These are phyloP conservation scores for Tachina fera DNA, from an alignment of 2,888 invertebrate species.

Conservation along the genomic window DNA sequence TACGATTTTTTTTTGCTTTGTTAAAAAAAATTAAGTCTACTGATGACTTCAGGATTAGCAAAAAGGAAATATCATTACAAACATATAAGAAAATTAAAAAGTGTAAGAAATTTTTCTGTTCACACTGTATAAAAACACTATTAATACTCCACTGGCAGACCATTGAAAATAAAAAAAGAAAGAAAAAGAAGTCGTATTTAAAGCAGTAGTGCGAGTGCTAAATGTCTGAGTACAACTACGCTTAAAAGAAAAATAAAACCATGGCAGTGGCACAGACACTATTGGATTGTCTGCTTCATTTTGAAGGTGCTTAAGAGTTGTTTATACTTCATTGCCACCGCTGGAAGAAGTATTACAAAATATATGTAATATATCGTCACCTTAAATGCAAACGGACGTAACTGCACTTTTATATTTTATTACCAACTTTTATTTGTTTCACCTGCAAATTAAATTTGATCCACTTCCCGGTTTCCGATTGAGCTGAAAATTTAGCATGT, in stretches of 20 bases:
- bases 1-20: no score
- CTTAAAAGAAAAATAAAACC: slow-evolving; percentile 44
- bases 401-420: no score
- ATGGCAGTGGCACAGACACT: slow-evolving; percentile 68
- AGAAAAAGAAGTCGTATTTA: slow-evolving; percentile 18
- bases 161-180: slow-evolving; percentile 22
- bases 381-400: no score
- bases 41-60: no score
- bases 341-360: slow-evolving; percentile 55
- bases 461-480: no score
- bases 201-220: background rate
- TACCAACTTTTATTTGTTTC: no score
- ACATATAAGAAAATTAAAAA: background rate
- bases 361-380: background rate
- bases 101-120: slow-evolving; percentile 25
- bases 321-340: slow-evolving; percentile 64
- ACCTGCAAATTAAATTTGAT: no score
- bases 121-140: slow-evolving; percentile 17
- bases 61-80: background rate
- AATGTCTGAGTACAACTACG: background rate
- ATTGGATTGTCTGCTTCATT: slow-evolving; percentile 35
- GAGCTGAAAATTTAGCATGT: no score
- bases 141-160: slow-evolving; percentile 37
- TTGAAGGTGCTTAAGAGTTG: slow-evolving; percentile 58
- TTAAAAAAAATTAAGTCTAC: no score